Conservation (phyloP, 2,888 invertebrate genomes). For the Congeria kusceri region DNA sequence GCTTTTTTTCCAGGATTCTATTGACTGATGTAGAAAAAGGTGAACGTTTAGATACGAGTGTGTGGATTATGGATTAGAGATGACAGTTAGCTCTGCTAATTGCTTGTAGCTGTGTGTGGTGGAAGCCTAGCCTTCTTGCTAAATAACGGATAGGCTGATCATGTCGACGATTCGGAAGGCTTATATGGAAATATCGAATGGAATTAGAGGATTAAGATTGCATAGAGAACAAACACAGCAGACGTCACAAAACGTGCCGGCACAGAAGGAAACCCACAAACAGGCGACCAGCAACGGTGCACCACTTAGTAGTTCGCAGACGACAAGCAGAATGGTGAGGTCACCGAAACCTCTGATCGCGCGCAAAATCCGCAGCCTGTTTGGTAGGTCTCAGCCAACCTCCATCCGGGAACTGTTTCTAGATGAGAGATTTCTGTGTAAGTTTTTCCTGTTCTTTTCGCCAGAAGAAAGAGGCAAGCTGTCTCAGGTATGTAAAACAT, state of each 20-base stretch:
- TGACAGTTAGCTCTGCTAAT: conserved; percentile 23
- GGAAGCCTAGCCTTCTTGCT: conserved; percentile 5
- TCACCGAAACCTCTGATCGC: conserved; percentile 80
- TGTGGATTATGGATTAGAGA: not conserved
- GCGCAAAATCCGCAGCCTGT: conserved; percentile 76
- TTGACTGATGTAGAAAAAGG: no score
- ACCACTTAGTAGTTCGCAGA: conserved; percentile 36
- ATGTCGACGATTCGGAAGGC: conserved; percentile 85
- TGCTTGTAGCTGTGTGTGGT: conserved; percentile 17
- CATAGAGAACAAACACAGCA: conserved; percentile 75
- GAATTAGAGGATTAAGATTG: conserved; percentile 82
- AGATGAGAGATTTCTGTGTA: conserved; percentile 93
- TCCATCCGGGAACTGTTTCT: conserved; percentile 87
- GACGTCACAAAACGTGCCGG: conserved; percentile 36
- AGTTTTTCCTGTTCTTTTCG: conserved; percentile 89
- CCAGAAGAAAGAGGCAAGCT: conserved; percentile 91
- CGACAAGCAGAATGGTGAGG: conserved; percentile 64
- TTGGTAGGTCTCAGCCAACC: conserved; percentile 70
- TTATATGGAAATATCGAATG: conserved; percentile 85
- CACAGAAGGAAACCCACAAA: conserved; percentile 47
- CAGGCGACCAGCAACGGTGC: conserved; percentile 48
- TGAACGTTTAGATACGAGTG: no score
- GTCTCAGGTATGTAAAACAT: conserved; percentile 94
- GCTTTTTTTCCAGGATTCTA: no score
- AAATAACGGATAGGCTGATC: conserved; percentile 51